Percentiles rank a stretch among this genome's conserved stretches.
Evolutionary conservation across 1,140 invertebrate species (phyloP).

Genomic region (Paraescarpia echinospica): DNA sequence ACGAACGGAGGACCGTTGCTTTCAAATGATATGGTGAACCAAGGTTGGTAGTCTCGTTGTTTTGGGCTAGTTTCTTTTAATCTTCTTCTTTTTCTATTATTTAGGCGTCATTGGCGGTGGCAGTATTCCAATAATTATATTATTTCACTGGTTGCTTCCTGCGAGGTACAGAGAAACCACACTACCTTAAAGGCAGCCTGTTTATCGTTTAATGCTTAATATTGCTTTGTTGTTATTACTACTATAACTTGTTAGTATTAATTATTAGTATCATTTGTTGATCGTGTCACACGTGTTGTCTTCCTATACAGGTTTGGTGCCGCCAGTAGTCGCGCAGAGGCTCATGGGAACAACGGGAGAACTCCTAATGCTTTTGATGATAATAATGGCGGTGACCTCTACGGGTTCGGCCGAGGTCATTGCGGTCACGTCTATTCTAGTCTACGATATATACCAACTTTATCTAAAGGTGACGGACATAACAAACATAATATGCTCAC

Average conservation of each 20-base stretch:
- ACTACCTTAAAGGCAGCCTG: too few species aligned
- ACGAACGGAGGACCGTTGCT: conserved; percentile 42
- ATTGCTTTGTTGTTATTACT: not conserved
- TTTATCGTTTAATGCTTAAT: too few species aligned
- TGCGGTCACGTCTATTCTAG: conserved; percentile 58
- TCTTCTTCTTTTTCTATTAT: too few species aligned
- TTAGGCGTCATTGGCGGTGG: too few species aligned
- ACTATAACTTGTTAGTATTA: not conserved
- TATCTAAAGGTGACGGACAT: conserved; percentile 50
- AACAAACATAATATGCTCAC: not conserved
- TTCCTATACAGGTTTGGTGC: conserved; percentile 46
- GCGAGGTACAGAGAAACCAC: too few species aligned
- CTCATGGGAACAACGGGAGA: conserved; percentile 51
- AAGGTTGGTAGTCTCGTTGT: conserved; percentile 38
- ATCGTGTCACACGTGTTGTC: not conserved
- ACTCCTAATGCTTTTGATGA: conserved; percentile 50
- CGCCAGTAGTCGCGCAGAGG: conserved; percentile 50
- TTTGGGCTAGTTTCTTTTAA: not conserved
- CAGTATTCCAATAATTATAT: too few species aligned
- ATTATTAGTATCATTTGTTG: not conserved
- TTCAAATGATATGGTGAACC: conserved; percentile 39
- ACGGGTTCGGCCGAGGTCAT: conserved; percentile 59
- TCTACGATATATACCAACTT: conserved; percentile 59
- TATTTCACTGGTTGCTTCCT: too few species aligned
- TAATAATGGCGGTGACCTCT: conserved; percentile 58